These are phyloP conservation scores for Homarus gammarus DNA, from an alignment of 2,888 invertebrate genomes.

Conservation along the genomic window DNA sequence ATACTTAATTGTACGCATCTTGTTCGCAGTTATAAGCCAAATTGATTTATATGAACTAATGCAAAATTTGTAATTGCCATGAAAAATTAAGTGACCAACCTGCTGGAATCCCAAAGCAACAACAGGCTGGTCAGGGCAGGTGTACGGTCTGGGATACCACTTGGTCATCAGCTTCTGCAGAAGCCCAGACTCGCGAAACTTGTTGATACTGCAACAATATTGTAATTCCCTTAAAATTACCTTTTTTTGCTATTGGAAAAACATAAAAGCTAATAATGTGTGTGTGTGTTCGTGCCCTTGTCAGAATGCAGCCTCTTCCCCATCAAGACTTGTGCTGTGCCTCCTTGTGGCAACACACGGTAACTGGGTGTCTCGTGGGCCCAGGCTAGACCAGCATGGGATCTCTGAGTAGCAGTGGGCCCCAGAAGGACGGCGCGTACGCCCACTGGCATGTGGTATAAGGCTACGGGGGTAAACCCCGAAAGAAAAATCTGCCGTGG, in stretches of 20 bases:
- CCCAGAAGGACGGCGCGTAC: too few species aligned
- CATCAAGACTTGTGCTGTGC: too few species aligned
- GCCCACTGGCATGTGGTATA: too few species aligned
- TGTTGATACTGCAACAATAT: conserved; percentile 55
- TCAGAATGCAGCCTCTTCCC: too few species aligned
- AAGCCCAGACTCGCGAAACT: conserved; percentile 59
- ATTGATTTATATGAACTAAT: not conserved
- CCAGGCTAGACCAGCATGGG: too few species aligned
- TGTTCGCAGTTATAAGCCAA: not conserved
- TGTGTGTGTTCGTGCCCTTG: too few species aligned
- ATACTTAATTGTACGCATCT: too few species aligned
- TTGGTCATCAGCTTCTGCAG: conserved; percentile 42
- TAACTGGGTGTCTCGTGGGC: too few species aligned
- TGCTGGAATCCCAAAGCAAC: conserved; percentile 52
- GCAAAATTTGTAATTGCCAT: not conserved
- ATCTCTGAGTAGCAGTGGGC: too few species aligned
- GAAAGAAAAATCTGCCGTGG: too few species aligned
- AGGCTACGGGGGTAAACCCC: too few species aligned
- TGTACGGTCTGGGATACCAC: conserved; percentile 56
- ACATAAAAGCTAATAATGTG: not conserved
- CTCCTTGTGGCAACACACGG: too few species aligned
- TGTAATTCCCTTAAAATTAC: not conserved
- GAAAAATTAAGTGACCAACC: conserved; percentile 22
- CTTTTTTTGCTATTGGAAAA: not conserved
- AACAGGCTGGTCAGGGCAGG: conserved; percentile 30